Conservation (phyloP, 2,113 vertebrate species). For the Ardeotis arabs region DNA sequence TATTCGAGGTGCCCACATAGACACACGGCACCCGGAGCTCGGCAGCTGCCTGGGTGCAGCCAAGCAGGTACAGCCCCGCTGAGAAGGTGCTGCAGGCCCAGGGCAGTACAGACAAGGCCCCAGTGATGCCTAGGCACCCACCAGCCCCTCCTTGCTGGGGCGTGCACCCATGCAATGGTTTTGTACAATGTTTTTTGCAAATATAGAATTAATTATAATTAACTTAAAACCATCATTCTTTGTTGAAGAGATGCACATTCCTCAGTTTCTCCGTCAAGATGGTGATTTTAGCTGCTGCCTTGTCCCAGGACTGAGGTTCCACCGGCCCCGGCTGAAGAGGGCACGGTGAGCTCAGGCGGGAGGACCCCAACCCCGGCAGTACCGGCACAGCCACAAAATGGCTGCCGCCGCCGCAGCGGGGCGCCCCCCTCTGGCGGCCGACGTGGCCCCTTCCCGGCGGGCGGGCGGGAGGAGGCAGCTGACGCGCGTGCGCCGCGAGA, state of each 20-base stretch:
- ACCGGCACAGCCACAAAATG: not conserved
- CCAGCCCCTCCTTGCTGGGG: not conserved
- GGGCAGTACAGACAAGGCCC: no score
- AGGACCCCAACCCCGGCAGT: no score
- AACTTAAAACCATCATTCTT: not conserved
- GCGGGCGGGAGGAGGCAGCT: no score
- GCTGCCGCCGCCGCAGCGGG: not conserved
- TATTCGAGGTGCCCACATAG: rapidly evolving
- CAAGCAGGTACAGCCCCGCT: not conserved
- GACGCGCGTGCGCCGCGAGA: not conserved
- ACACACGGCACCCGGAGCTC: rapidly evolving
- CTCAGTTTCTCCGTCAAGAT: no score
- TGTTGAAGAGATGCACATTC: not conserved
- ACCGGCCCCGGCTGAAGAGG: rapidly evolving
- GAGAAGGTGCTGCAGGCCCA: rapidly evolving
- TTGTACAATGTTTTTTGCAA: no score
- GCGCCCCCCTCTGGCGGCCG: no score
- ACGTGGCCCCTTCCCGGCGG: no score
- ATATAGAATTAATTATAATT: not conserved
- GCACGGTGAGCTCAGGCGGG: rapidly evolving
- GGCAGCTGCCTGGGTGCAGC: not conserved
- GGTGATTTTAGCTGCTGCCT: not conserved
- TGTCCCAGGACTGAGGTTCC: rapidly evolving
- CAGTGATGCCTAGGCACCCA: rapidly evolving
- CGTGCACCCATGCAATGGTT: rapidly evolving